These are phyloP conservation scores for Omphaloscelis lunosa DNA, from an alignment of 2,888 invertebrate genomes.

Conservation along the genomic window DNA sequence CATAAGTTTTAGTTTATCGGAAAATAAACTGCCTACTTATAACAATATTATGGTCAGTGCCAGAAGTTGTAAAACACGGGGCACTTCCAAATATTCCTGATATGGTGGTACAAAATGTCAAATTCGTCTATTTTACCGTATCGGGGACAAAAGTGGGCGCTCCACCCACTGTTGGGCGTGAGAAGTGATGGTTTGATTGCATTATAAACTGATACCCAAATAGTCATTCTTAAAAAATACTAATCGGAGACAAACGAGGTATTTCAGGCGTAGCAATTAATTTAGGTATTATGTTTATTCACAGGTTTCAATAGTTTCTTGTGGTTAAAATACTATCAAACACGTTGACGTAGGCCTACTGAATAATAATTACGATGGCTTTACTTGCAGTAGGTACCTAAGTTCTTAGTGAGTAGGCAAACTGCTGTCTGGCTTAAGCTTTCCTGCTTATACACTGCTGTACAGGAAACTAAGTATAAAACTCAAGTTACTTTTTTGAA, in stretches of 20 bases:
- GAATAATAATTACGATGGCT: neutral
- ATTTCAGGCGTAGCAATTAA: conserved; percentile 19
- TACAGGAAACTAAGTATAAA: no score
- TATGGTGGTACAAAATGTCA: conserved; percentile 48
- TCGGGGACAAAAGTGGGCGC: conserved; percentile 60
- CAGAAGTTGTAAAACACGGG: conserved; percentile 39
- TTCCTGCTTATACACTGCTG: neutral
- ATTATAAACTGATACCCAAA: conserved; percentile 31
- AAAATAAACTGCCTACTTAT: conserved; percentile 45
- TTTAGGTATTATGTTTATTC: neutral
- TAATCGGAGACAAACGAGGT: conserved; percentile 6
- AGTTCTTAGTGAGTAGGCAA: neutral
- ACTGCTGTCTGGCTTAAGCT: neutral
- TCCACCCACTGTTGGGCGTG: conserved; percentile 53
- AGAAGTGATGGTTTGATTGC: conserved; percentile 43
- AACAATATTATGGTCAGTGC: conserved; percentile 33
- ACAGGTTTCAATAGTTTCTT: conserved; percentile 9
- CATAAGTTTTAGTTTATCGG: conserved; percentile 29
- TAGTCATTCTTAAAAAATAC: conserved; percentile 9
- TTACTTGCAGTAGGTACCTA: neutral
- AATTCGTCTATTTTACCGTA: conserved; percentile 60
- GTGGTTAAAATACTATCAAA: neutral
- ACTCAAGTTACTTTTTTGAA: neutral
- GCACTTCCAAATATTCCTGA: conserved; percentile 33
- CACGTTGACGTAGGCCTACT: neutral